phyloP scores from a whole-genome alignment of 2,113 vertebrate species.

The Gavialis gangeticus region DNA sequence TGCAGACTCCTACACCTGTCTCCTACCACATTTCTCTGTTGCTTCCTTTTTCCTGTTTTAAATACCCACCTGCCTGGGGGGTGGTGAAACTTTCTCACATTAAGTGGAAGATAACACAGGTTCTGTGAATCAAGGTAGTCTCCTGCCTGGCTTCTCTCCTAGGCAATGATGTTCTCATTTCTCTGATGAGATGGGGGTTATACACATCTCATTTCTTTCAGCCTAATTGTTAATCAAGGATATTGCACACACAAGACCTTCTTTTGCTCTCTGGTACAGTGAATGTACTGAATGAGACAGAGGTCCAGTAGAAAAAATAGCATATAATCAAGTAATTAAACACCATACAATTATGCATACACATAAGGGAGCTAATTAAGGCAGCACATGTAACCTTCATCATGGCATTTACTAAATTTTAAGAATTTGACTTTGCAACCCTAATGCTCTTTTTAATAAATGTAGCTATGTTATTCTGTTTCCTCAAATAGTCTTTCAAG shows the following conservation, averaged over 20 bases:
- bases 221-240: background rate
- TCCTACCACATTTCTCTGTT: accelerated
- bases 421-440: background rate
- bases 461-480: background rate
- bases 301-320: background rate
- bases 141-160: background rate
- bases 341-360: background rate
- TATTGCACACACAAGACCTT: background rate
- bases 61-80: background rate
- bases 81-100: background rate
- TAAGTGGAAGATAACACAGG: background rate
- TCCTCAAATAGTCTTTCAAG: background rate
- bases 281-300: background rate
- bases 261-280: background rate
- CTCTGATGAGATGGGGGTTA: background rate
- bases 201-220: background rate
- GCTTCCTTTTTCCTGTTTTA: background rate
- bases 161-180: background rate
- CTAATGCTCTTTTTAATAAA: background rate
- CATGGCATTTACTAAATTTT: background rate
- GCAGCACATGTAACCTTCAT: background rate
- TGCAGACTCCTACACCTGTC: too few relatives aligned
- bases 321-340: background rate
- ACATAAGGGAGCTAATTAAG: background rate
- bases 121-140: accelerated